Evolutionary conservation across 2,113 vertebrate species (phyloP).

Genomic region (Rhinogobius similis): DNA sequence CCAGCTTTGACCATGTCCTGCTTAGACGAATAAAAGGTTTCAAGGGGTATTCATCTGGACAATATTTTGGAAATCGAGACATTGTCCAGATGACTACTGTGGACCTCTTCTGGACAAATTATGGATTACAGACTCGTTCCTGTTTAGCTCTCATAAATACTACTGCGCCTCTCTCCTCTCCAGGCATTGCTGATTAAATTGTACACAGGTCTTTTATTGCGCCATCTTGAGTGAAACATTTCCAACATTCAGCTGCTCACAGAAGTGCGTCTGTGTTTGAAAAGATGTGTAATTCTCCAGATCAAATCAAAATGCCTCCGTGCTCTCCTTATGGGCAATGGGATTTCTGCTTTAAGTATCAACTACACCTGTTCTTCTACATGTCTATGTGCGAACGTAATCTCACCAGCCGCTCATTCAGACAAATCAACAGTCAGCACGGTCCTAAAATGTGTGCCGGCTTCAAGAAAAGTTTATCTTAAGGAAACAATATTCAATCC

Average conservation of each 20-base stretch:
- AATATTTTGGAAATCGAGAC: too few relatives aligned
- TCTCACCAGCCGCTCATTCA: not conserved
- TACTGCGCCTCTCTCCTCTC: slow-evolving; percentile 38
- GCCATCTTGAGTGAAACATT: slow-evolving; percentile 37
- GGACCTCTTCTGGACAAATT: too few relatives aligned
- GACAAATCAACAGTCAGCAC: not conserved
- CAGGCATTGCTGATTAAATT: slow-evolving; percentile 49
- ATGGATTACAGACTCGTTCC: not conserved
- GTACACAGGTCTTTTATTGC: slow-evolving; percentile 23
- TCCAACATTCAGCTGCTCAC: slow-evolving; percentile 23
- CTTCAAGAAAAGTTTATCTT: not conserved
- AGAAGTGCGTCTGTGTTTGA: slow-evolving; percentile 19
- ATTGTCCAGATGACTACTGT: too few relatives aligned
- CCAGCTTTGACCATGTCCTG: too few relatives aligned
- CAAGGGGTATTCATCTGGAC: too few relatives aligned
- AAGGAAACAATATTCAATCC: slow-evolving; percentile 1
- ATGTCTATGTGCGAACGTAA: not conserved
- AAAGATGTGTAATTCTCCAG: slow-evolving; percentile 29
- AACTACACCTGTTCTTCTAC: not conserved
- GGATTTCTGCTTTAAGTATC: not conserved
- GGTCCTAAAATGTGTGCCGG: not conserved
- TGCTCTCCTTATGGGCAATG: not conserved
- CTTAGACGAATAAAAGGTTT: too few relatives aligned
- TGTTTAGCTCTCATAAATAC: slow-evolving; percentile 29
- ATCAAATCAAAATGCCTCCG: not conserved